These are phyloP conservation scores for Chymomyza caudatula DNA, from an alignment of 2,888 invertebrate species.

Conservation along the genomic window DNA sequence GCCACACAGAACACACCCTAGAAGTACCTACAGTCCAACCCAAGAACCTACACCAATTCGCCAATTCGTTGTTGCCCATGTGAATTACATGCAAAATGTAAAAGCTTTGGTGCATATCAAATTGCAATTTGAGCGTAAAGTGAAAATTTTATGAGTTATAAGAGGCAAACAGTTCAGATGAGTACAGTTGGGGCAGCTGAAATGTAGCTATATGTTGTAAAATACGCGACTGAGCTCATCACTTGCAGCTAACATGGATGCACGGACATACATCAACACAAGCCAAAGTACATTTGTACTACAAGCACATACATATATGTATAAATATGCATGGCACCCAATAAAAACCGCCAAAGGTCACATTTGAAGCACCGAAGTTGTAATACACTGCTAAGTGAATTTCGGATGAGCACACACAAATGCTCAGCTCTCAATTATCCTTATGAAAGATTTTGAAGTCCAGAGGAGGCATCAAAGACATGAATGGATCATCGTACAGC, in stretches of 20 bases:
- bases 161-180: background rate
- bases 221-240: background rate
- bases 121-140: slow-evolving; percentile 13
- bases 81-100: background rate
- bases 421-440: no score
- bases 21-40: no score
- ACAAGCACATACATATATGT: background rate
- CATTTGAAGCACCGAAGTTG: background rate
- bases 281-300: background rate
- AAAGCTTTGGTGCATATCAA: background rate
- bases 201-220: no score
- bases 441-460: no score
- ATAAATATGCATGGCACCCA: background rate
- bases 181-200: background rate
- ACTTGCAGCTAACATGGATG: background rate
- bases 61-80: background rate
- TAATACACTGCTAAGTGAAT: background rate
- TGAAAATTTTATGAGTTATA: slow-evolving; percentile 14
- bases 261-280: background rate
- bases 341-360: background rate
- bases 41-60: background rate
- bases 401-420: background rate
- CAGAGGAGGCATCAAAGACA: no score
- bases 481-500: no score
- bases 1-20: no score